Evolutionary conservation across 2,113 vertebrate species (phyloP).

Genomic region (Strix aluco): DNA sequence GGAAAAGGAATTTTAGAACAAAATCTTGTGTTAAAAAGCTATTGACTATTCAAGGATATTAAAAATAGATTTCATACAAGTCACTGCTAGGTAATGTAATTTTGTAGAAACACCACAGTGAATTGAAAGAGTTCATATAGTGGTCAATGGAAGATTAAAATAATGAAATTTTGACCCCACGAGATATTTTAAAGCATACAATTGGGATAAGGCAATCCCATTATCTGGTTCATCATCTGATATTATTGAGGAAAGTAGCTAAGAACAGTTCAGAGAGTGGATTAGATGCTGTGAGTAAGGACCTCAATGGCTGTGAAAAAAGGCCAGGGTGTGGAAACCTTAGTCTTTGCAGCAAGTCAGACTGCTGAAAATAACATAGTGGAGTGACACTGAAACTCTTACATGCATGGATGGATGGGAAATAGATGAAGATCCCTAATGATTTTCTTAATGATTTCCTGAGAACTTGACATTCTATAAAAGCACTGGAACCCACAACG

Average conservation of each 20-base stretch:
- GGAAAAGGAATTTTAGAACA: neutral
- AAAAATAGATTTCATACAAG: neutral
- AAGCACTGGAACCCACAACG: neutral
- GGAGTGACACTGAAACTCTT: neutral
- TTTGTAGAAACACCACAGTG: neutral
- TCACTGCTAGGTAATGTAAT: neutral
- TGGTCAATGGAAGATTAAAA: conserved; percentile 38
- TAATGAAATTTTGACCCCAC: neutral
- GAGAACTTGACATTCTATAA: neutral
- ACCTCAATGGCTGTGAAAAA: neutral
- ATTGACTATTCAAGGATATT: neutral
- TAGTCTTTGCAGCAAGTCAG: neutral
- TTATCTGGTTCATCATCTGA: conserved; percentile 8
- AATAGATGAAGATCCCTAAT: neutral
- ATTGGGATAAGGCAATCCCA: neutral
- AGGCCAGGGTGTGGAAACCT: neutral
- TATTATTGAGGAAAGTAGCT: neutral
- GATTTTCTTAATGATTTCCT: neutral
- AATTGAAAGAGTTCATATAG: neutral
- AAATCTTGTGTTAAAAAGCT: neutral
- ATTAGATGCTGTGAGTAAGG: neutral
- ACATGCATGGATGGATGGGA: neutral
- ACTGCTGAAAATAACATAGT: neutral
- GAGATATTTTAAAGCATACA: neutral
- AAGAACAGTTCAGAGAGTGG: neutral